Evolutionary conservation across 1,140 invertebrate species (phyloP).

Genomic region (Eueides isabella): DNA sequence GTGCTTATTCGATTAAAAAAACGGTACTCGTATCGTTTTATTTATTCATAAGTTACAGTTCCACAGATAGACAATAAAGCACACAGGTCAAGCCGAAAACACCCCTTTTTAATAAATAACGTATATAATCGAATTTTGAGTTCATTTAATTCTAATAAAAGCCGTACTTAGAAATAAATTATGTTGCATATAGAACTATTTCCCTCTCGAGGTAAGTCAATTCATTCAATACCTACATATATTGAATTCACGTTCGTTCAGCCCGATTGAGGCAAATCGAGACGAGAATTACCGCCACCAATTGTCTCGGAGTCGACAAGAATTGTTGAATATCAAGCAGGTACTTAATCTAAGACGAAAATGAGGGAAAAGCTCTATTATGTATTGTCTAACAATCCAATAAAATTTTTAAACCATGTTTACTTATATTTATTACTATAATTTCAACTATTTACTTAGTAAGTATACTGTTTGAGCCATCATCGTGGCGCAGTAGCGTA

Average conservation of each 20-base stretch:
- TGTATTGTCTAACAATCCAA: neutral
- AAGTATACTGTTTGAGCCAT: too few relatives aligned
- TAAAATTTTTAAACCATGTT: neutral
- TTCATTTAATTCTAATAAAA: too few relatives aligned
- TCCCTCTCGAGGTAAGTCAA: neutral
- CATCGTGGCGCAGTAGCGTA: too few relatives aligned
- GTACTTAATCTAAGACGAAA: neutral
- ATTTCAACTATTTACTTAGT: too few relatives aligned
- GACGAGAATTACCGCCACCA: neutral
- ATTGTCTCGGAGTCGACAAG: neutral
- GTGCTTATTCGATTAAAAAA: too few relatives aligned
- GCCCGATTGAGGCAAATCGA: neutral
- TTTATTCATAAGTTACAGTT: too few relatives aligned
- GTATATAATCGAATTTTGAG: too few relatives aligned
- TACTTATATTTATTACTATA: too few relatives aligned
- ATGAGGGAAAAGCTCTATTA: neutral
- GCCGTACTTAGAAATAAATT: neutral
- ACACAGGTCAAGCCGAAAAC: too few relatives aligned
- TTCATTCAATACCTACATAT: neutral
- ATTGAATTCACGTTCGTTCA: neutral
- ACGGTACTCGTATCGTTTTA: too few relatives aligned
- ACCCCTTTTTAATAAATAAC: too few relatives aligned
- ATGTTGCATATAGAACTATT: neutral
- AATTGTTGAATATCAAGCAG: neutral
- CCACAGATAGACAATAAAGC: too few relatives aligned